A percentile compares a stretch with the other conserved stretches of the same genome.
Evolutionary conservation across 2,797 vertebrate species (phyloP).

Genomic region (Cottoperca gobio): DNA sequence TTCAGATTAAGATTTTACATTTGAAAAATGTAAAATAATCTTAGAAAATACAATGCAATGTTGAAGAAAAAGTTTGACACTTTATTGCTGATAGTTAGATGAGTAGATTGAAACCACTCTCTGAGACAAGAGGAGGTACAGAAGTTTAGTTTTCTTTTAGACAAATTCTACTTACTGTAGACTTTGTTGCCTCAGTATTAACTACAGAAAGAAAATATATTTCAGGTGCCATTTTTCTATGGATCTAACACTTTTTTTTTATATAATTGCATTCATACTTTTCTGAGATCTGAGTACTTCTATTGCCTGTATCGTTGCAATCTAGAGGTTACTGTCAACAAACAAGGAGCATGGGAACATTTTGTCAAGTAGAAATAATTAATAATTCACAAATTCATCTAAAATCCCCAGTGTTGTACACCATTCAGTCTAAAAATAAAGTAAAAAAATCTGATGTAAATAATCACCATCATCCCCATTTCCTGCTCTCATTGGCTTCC

Average conservation of each 20-base stretch:
- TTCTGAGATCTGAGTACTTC: background rate
- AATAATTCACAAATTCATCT: slow-evolving; percentile 16
- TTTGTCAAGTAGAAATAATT: slow-evolving; percentile 8
- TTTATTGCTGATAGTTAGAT: background rate
- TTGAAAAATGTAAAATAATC: background rate
- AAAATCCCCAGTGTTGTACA: slow-evolving; percentile 5
- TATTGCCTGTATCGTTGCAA: background rate
- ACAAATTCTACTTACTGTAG: too few relatives aligned
- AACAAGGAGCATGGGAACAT: slow-evolving; percentile 35
- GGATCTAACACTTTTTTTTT: background rate
- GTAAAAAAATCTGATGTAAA: slow-evolving; percentile 24
- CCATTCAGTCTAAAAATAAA: slow-evolving; percentile 39
- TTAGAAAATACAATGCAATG: background rate
- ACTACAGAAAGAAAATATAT: background rate
- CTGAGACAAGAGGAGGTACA: too few relatives aligned
- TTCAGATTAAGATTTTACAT: background rate
- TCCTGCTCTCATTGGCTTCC: slow-evolving; percentile 31
- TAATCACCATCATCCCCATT: slow-evolving; percentile 36
- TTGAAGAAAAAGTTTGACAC: background rate
- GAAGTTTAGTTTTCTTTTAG: too few relatives aligned
- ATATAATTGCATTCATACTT: background rate
- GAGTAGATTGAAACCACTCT: background rate
- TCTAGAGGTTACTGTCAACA: slow-evolving; percentile 22
- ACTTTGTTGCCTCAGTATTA: background rate
- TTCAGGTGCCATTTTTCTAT: background rate